A percentile compares a stretch with the other conserved stretches of the same genome.
phyloP scores from a whole-genome alignment of 1,140 invertebrate species.

The Hyles euphorbiae region DNA sequence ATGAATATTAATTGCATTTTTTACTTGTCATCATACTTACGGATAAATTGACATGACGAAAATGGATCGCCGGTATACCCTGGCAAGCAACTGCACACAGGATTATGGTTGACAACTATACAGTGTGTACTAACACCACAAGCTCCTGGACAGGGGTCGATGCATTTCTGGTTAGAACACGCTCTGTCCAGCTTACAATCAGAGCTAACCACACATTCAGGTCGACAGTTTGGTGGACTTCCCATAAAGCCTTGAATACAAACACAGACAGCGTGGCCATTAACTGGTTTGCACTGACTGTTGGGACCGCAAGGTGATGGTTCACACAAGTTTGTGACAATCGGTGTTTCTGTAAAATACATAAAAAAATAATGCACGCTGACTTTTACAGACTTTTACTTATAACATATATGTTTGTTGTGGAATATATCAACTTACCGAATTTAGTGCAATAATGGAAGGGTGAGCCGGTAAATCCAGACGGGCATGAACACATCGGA shows the following conservation, averaged over 20 bases:
- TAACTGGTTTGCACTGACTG: conserved; percentile 81
- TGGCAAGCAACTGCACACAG: conserved; percentile 79
- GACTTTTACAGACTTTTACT: not conserved
- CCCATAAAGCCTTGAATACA: conserved; percentile 83
- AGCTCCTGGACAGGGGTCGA: conserved; percentile 84
- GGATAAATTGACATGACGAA: conserved; percentile 73
- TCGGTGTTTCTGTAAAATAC: conserved; percentile 42
- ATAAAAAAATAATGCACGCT: conserved; percentile 8
- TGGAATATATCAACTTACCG: too few species aligned
- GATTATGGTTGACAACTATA: conserved; percentile 80
- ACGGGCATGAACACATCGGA: conserved; percentile 81
- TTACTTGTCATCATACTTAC: conserved; percentile 56
- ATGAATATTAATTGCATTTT: conserved; percentile 1
- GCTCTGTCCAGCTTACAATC: conserved; percentile 81
- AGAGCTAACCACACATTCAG: conserved; percentile 81
- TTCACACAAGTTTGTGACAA: conserved; percentile 69
- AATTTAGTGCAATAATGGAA: conserved; percentile 78
- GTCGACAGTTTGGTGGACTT: conserved; percentile 83
- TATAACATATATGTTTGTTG: too few species aligned
- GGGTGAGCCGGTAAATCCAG: conserved; percentile 84
- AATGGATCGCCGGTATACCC: conserved; percentile 81
- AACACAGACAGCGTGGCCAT: conserved; percentile 80
- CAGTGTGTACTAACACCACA: conserved; percentile 82
- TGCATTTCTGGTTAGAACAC: conserved; percentile 82
- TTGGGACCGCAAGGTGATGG: conserved; percentile 82